A percentile compares a stretch with the other conserved stretches of the same genome.
phyloP scores from a whole-genome alignment of 2,888 invertebrate species.

The Caenorhabditis drosophilae region DNA sequence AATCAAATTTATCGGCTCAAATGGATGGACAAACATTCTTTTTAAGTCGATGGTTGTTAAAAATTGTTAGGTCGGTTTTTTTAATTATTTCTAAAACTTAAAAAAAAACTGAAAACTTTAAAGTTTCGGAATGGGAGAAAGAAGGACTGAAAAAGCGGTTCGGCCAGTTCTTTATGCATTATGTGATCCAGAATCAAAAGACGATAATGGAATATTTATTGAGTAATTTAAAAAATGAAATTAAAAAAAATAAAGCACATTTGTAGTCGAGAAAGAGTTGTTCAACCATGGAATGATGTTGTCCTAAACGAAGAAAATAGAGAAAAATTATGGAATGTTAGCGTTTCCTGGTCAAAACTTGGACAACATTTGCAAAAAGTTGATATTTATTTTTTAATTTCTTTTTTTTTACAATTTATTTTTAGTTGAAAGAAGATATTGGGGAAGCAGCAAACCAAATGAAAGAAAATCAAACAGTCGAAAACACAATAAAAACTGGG shows the following conservation, averaged over 20 bases:
- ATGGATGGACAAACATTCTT: slow-evolving; percentile 62
- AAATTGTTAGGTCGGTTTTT: slow-evolving; percentile 47
- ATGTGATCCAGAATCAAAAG: slow-evolving; percentile 57
- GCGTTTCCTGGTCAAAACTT: slow-evolving; percentile 42
- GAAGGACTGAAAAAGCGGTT: slow-evolving; percentile 59
- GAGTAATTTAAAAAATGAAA: slow-evolving; percentile 41
- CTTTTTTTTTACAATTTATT: neutral
- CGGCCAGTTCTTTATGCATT: slow-evolving; percentile 62
- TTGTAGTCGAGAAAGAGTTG: slow-evolving; percentile 56
- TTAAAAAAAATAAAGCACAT: neutral
- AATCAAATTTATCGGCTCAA: slow-evolving; percentile 55
- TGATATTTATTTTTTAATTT: neutral
- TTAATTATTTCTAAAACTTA: neutral
- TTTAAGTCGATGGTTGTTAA: slow-evolving; percentile 61
- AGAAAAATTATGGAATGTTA: slow-evolving; percentile 57
- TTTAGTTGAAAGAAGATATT: slow-evolving; percentile 39
- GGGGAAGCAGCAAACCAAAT: slow-evolving; percentile 38
- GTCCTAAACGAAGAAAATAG: slow-evolving; percentile 49
- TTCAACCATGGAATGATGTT: slow-evolving; percentile 57
- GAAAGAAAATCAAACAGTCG: slow-evolving; percentile 8
- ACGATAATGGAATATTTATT: slow-evolving; percentile 56
- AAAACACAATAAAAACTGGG: slow-evolving; percentile 6
- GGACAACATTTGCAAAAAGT: slow-evolving; percentile 37
- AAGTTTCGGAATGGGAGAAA: slow-evolving; percentile 62
- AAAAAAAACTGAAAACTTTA: too few relatives aligned